Evolutionary conservation across 2,797 vertebrate species (phyloP).

Genomic region (Tadarida brasiliensis): DNA sequence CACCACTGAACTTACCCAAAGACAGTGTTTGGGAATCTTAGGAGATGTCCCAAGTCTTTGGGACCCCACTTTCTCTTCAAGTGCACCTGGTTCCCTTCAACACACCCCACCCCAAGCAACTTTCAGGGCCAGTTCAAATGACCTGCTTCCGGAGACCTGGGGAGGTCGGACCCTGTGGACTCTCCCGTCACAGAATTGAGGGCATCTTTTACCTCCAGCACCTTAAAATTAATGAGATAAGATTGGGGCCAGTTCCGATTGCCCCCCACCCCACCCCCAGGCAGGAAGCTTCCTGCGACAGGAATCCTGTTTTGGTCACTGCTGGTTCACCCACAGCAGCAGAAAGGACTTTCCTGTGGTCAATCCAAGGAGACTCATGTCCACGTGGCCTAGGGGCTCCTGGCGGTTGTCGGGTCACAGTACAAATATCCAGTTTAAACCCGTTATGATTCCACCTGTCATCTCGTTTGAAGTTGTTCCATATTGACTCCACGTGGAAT

Average conservation of each 20-base stretch:
- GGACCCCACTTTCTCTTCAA: background rate
- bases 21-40: background rate
- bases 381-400: background rate
- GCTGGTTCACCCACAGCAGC: background rate
- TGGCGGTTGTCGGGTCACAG: background rate
- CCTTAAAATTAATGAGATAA: background rate
- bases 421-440: background rate
- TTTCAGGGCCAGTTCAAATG: background rate
- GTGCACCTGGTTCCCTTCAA: background rate
- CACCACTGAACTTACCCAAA: background rate
- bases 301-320: background rate
- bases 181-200: background rate
- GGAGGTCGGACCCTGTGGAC: background rate
- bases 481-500: background rate
- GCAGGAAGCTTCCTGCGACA: background rate
- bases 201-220: background rate
- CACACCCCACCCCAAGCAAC: background rate
- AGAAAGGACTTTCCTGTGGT: background rate
- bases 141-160: background rate
- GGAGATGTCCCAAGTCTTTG: background rate
- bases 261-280: background rate
- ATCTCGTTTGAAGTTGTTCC: background rate
- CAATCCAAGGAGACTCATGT: background rate
- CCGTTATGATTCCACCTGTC: rapidly evolving
- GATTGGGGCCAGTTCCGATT: background rate